Base-by-base conservation (phyloP, 2,888 invertebrate species). In the Pachydiplax longipennis region DNA sequence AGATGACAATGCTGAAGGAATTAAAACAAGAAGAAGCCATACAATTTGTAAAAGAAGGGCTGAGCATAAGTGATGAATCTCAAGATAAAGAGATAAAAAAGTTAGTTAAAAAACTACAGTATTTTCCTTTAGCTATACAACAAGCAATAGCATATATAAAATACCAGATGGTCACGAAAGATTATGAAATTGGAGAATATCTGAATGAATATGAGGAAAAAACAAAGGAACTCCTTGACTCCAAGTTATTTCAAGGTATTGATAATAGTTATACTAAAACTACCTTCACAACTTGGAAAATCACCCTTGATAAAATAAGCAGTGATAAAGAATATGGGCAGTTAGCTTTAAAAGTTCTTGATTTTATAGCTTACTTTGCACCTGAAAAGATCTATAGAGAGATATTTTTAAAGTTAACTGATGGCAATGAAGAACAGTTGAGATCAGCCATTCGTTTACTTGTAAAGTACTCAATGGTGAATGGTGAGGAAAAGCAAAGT, bases 91-190 rank as follows among this genome's bases (percentile, higher is more conserved):
- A 91, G 37, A 87, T 73, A 40, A 82, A 35, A 58, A 65, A 80
- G 8, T 61, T 91, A 25, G 91, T 58, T 3, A 65, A 83, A 18
- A 90, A 53, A 13, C n/a, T 91, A 82, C 82, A 91, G 31, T 91
- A 10, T 83, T 91, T 91, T 10, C 91, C 91, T 80, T 81, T 91
- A 65, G 91, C 91, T 4, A 73, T 91, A 15, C 81, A 91, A 31
- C 91, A 91, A 91, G 91, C 91, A 22, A 91, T 91, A 25, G 65
- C 91, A 3, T 91, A 90, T 80, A 91, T 91, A 31, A 44, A 80
- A 90, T 81, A 80, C 37, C 35, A 90, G 18, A 90, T 81, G 22
- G 48, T 90, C 61, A 90, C 65, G 15, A 44, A 35, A 25, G 40
- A 40, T 10, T 82, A 44, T 44, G 13, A 4, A 2, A 44, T 82